Evolutionary conservation across 64 coral and sea anemone genomes (phyloP).

Genomic region (Dendrophyllia cribrosa): DNA sequence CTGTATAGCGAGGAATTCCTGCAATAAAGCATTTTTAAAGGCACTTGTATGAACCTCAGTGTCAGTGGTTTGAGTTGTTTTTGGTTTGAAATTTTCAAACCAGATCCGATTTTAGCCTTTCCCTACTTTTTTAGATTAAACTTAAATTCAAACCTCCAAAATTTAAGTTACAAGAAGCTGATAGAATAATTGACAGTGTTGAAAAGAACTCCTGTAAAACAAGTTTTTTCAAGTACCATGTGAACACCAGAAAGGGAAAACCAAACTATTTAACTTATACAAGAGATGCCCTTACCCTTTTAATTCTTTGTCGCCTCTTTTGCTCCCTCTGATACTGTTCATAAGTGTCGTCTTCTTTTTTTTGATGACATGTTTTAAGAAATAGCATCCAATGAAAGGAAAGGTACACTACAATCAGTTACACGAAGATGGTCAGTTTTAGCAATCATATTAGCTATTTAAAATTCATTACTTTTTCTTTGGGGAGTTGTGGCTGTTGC

Average conservation of each 20-base stretch:
- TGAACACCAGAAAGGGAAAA: neutral
- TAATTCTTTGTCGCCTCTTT: conserved; percentile 7
- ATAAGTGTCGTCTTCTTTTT: conserved; percentile 8
- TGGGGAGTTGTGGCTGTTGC: no score
- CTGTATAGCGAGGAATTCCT: neutral
- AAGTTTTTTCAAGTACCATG: neutral
- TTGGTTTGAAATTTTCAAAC: no score
- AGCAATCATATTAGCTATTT: no score
- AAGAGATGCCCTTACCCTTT: neutral
- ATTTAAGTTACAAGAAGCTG: no score
- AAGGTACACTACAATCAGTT: neutral
- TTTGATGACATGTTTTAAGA: neutral
- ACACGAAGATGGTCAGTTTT: neutral
- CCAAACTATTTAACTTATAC: neutral
- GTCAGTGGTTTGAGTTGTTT: no score
- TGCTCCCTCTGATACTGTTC: conserved; percentile 29
- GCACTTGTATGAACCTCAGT: neutral
- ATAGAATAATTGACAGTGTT: no score
- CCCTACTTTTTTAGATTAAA: no score
- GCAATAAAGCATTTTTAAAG: neutral
- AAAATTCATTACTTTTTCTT: no score
- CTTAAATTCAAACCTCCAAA: no score
- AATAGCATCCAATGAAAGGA: neutral
- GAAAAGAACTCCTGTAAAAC: no score
- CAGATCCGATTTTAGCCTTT: no score